Conservation (phyloP, 2,113 vertebrate genomes). For the Urocitellus parryii region DNA sequence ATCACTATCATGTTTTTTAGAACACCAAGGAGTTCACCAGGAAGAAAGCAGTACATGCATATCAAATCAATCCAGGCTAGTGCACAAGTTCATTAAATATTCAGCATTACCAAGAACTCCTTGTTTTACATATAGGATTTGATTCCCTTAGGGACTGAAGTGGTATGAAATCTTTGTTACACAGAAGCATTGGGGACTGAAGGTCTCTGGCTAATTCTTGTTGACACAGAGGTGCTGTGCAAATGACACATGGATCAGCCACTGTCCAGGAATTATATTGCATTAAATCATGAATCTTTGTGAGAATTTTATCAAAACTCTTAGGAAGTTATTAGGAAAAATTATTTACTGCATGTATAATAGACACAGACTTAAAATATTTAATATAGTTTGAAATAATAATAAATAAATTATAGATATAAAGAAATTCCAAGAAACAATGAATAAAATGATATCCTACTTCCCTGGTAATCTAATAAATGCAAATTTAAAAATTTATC, state of each 20-base stretch:
- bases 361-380: slow-evolving; percentile 30
- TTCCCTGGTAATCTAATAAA: neutral
- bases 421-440: neutral
- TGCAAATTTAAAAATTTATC: slow-evolving; percentile 47
- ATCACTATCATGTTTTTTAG: slow-evolving; percentile 79
- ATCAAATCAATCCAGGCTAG: slow-evolving; percentile 72
- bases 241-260: slow-evolving; percentile 34
- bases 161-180: slow-evolving; percentile 44
- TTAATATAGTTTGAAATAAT: neutral
- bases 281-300: neutral
- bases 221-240: slow-evolving; percentile 47
- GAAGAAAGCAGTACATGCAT: slow-evolving; percentile 18
- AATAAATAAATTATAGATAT: neutral
- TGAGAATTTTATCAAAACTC: slow-evolving; percentile 17
- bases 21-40: slow-evolving; percentile 76
- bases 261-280: slow-evolving; percentile 17
- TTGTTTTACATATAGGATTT: slow-evolving; percentile 65
- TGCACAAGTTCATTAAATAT: slow-evolving; percentile 83
- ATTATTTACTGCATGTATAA: neutral
- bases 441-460: neutral
- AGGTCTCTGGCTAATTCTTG: slow-evolving; percentile 48
- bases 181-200: neutral
- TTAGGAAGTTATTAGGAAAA: slow-evolving; percentile 17
- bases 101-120: slow-evolving; percentile 75
- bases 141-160: slow-evolving; percentile 28